Evolutionary conservation across 2,113 vertebrate species (phyloP).

Genomic region (Lathamus discolor): DNA sequence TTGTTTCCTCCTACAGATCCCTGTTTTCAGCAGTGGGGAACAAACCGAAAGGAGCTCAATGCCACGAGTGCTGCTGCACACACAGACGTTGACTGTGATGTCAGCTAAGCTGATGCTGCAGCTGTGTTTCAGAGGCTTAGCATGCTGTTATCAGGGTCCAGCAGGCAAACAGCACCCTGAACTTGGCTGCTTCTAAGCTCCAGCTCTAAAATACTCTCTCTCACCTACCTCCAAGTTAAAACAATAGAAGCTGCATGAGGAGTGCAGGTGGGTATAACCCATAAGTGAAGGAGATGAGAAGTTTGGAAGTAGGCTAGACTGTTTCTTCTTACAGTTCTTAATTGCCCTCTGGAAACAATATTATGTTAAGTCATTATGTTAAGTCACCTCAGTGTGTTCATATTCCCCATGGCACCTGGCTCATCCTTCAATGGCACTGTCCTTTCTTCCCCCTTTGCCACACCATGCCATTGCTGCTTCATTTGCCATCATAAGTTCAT

Average conservation of each 20-base stretch:
- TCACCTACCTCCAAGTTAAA: neutral
- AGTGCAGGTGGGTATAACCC: neutral
- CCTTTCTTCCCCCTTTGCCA: neutral
- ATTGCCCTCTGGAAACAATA: neutral
- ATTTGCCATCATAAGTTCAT: neutral
- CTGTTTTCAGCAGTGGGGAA: neutral
- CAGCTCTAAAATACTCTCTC: slow-evolving; percentile 4
- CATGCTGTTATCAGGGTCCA: slow-evolving; percentile 22
- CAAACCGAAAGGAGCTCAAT: neutral
- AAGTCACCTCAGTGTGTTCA: neutral
- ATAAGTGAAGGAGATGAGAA: neutral
- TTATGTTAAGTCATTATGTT: neutral
- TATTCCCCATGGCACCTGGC: neutral
- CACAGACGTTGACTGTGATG: neutral
- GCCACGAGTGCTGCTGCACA: neutral
- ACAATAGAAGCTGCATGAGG: neutral
- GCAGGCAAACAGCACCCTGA: neutral
- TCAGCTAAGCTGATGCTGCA: slow-evolving; percentile 27
- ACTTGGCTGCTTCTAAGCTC: slow-evolving; percentile 20
- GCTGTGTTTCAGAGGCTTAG: slow-evolving; percentile 21
- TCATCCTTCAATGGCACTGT: neutral
- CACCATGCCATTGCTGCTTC: neutral
- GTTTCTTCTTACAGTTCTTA: neutral
- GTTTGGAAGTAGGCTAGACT: neutral
- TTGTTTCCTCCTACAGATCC: neutral